A percentile compares a stretch with the other conserved stretches of the same genome.
phyloP scores from a whole-genome alignment of 2,888 invertebrate genomes.

The Morinoia aosen region DNA sequence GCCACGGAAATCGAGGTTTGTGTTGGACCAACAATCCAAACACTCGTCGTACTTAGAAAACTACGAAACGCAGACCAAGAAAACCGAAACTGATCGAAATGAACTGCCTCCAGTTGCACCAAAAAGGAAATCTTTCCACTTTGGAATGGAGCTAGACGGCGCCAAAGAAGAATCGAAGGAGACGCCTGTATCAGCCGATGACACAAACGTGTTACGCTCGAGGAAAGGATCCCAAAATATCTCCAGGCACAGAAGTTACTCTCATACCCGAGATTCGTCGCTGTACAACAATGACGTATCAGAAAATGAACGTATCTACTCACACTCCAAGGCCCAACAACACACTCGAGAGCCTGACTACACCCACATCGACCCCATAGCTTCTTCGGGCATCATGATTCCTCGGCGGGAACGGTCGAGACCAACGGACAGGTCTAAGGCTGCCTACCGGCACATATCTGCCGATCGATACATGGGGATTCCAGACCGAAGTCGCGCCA shows the following conservation, averaged over 20 bases:
- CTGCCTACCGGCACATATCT: constrained; percentile 24
- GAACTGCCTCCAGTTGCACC: constrained; percentile 30
- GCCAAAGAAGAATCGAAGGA: neutral
- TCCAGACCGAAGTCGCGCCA: neutral
- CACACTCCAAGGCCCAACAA: too few species aligned
- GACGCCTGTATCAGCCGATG: neutral
- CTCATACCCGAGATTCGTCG: neutral
- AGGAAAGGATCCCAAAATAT: neutral
- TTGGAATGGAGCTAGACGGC: constrained; percentile 1
- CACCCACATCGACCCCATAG: neutral
- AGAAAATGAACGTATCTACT: too few species aligned
- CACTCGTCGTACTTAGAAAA: neutral
- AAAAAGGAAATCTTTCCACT: constrained; percentile 28
- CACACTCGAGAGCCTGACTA: neutral
- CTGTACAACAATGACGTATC: too few species aligned
- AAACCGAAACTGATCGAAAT: neutral
- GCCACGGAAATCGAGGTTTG: constrained; percentile 25
- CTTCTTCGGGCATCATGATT: neutral
- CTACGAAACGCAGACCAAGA: neutral
- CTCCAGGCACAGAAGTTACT: neutral
- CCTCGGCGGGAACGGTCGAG: neutral
- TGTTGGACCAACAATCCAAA: neutral
- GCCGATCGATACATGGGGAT: neutral
- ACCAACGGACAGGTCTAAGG: neutral
- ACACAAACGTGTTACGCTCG: neutral